Evolutionary conservation across 2,113 vertebrate species (phyloP).

Genomic region (rat (Rattus norvegicus)): DNA sequence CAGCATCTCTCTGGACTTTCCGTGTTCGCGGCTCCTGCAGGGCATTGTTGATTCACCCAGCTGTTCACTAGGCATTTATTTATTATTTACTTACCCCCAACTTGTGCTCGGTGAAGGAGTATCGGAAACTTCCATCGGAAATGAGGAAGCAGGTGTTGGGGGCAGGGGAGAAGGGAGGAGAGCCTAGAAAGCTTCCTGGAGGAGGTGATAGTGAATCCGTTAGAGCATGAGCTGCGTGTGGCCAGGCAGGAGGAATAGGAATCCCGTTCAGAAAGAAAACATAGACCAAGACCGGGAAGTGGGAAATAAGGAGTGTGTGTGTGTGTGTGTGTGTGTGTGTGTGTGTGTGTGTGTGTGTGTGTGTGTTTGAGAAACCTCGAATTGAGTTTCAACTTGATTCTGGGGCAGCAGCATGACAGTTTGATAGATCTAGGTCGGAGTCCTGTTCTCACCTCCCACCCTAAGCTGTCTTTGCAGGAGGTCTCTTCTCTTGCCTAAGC

Average conservation of each 20-base stretch:
- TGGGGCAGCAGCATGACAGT: not conserved
- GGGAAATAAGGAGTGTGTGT: not conserved
- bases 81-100: not conserved
- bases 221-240: constrained; percentile 26
- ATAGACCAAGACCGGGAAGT: not conserved
- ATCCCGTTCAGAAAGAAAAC: not conserved
- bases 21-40: not conserved
- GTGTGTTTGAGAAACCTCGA: not conserved
- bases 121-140: not conserved
- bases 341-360: not conserved
- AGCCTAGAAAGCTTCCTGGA: constrained; percentile 32
- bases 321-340: too few species aligned
- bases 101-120: not conserved
- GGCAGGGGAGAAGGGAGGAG: too few species aligned
- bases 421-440: not conserved
- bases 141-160: not conserved
- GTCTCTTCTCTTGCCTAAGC: not conserved
- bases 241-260: not conserved
- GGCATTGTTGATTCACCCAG: not conserved
- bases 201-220: constrained; percentile 2
- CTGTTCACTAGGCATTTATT: not conserved
- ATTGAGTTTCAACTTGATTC: not conserved
- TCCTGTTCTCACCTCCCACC: not conserved
- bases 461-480: not conserved
- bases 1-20: not conserved